Evolutionary conservation across 92 coral and sea anemone genomes (phyloP), one percentile per base, ranked within the genome.

Genomic region (Phenganax marumi): DNA sequence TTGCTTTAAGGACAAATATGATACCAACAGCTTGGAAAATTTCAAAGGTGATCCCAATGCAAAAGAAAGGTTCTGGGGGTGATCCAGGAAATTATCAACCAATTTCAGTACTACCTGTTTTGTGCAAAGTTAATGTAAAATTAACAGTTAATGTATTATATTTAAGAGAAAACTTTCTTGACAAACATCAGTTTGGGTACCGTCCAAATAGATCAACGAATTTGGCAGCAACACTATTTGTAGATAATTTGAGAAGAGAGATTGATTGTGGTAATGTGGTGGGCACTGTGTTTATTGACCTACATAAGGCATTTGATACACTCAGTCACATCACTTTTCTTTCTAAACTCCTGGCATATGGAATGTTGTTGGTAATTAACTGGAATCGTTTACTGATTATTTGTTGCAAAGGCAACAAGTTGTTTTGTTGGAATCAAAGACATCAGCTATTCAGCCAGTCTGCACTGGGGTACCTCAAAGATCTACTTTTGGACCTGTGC

Each of bases 261-360:
- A 52, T 76, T 8, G 81, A 76, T 33, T 8, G 6, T 7, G 81
- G 81, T 0, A 76, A 76, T 10, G 52, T 76, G 0, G 52, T 55
- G 8, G 81, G 81, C 21, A 69, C 68, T 21, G 63, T 76, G 55
- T 76, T 53, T 47, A 25, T 76, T 13, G 81, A 76, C 25, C 52
- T 76, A 0, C 12, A 51, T 6, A 76, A 76, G 69, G 81, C 81
- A 6, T 77, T 77, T 39, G 72, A 77, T 16, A 77, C 82, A 9
- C 6, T 62, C 1, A 48, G 72, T 9, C 82, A 77, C 51, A 18
- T 39, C 49, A 17, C 52, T 10, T 21, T 77, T 11, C 82, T 58
- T 7, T 2, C 8, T 12, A 77, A 77, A 56, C 24, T 77, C 0
- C 70, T 16, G 0, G 82, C 71, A 13, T 60, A 77, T 61, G 72